Conservation (phyloP, 2,888 invertebrate species). For the Lasioglossum lativentre region DNA sequence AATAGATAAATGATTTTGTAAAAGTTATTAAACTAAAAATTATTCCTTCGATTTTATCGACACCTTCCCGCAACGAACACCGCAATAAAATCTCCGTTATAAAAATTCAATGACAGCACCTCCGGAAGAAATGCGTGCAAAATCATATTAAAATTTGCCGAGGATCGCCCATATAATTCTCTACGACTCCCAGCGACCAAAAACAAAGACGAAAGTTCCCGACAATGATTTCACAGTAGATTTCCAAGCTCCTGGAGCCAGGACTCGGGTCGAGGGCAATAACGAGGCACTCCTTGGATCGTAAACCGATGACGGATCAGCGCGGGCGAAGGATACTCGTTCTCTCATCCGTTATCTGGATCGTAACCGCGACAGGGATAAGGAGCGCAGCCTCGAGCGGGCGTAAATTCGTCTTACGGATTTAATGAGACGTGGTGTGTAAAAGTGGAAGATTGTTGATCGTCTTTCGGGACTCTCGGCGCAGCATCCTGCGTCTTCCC, state of each 20-base stretch:
- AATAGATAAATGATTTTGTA: too few species aligned
- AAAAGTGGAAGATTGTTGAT: not conserved
- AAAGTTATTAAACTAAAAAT: too few species aligned
- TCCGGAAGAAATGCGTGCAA: too few species aligned
- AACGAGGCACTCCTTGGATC: not conserved
- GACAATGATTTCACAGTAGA: too few species aligned
- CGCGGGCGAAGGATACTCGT: constrained; percentile 11
- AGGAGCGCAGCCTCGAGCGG: constrained; percentile 32
- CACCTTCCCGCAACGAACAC: not conserved
- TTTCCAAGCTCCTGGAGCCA: too few species aligned
- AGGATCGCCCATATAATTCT: too few species aligned
- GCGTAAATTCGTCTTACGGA: constrained; percentile 41
- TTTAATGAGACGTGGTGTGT: constrained; percentile 51
- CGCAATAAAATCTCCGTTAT: not conserved
- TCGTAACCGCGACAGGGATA: constrained; percentile 54
- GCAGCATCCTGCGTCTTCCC: not conserved
- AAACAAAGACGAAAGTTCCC: too few species aligned
- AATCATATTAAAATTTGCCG: too few species aligned
- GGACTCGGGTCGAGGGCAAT: not conserved
- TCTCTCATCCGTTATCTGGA: constrained; percentile 49
- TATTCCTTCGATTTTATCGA: not conserved
- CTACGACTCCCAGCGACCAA: too few species aligned
- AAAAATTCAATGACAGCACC: not conserved
- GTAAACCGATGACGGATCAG: constrained; percentile 45
- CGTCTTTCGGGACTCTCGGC: not conserved